phyloP scores from a whole-genome alignment of 2,888 invertebrate species.

The Thymelicus sylvestris region DNA sequence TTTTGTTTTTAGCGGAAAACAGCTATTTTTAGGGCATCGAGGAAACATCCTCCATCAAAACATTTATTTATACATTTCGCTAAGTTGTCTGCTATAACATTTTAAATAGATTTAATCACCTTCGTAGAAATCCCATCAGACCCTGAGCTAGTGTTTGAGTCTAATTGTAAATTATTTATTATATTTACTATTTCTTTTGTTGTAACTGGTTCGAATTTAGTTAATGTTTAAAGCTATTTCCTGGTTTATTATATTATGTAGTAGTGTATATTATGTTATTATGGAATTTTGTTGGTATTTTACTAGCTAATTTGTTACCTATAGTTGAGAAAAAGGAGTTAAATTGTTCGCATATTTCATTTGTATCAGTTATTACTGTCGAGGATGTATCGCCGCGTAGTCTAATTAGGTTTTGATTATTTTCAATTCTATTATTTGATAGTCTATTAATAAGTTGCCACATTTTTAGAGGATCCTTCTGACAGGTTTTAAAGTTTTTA shows the following conservation, averaged over 20 bases:
- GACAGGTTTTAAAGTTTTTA: too few species aligned
- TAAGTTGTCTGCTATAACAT: not conserved
- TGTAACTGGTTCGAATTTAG: not conserved
- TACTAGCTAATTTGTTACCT: not conserved
- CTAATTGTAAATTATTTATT: not conserved
- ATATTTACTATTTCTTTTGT: not conserved
- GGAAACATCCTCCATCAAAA: not conserved
- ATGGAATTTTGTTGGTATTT: not conserved
- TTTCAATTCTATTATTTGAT: too few species aligned
- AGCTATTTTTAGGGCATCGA: slow-evolving; percentile 18
- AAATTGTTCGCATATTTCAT: slow-evolving; percentile 18
- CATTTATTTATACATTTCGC: not conserved
- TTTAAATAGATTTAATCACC: not conserved
- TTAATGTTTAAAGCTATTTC: not conserved
- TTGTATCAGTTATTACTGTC: not conserved
- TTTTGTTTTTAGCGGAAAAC: not conserved
- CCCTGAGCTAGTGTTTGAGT: not conserved
- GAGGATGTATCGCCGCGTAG: too few species aligned
- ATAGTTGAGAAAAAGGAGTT: not conserved
- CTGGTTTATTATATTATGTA: not conserved
- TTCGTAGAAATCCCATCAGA: not conserved
- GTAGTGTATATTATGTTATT: not conserved
- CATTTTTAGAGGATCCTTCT: too few species aligned
- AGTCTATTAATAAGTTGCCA: too few species aligned
- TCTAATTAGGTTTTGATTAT: not conserved